phyloP scores from a whole-genome alignment of 2,888 invertebrate genomes.

The Sesia bembeciformis region DNA sequence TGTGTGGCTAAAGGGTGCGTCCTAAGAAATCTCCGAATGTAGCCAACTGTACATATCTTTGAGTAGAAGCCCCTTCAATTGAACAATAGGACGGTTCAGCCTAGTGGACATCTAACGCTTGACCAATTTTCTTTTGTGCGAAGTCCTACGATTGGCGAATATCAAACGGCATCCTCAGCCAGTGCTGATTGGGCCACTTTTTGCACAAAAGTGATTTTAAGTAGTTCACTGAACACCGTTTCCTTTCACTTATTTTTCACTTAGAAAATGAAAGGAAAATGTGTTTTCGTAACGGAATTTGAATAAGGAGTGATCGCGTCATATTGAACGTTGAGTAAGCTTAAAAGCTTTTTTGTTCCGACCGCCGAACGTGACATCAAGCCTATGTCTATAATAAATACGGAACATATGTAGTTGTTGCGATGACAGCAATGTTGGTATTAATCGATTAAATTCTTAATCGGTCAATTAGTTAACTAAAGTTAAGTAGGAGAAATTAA shows the following conservation, averaged over 20 bases:
- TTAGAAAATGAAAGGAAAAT: background rate
- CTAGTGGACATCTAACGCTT: constrained; percentile 68
- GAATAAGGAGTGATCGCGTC: background rate
- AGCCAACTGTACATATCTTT: constrained; percentile 52
- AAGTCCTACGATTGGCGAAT: constrained; percentile 62
- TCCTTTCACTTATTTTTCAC: background rate
- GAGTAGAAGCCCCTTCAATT: constrained; percentile 53
- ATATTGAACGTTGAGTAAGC: background rate
- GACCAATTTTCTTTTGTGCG: constrained; percentile 70
- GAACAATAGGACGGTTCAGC: constrained; percentile 61
- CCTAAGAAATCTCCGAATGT: constrained; percentile 36
- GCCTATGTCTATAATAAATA: no score
- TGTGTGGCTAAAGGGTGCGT: constrained; percentile 28
- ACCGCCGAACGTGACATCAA: no score
- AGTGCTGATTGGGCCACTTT: constrained; percentile 56
- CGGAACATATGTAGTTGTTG: no score
- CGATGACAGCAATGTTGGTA: no score
- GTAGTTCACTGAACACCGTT: constrained; percentile 44
- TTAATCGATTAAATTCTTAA: no score
- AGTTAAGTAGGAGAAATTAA: no score
- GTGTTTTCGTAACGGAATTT: background rate
- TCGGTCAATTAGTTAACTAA: no score
- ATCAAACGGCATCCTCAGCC: constrained; percentile 51
- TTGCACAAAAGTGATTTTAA: constrained; percentile 50
- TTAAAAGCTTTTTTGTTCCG: background rate